Evolutionary conservation across 2,888 invertebrate genomes (phyloP), one percentile per base, ranked within the genome.

Genomic region (Orgyia antiqua): DNA sequence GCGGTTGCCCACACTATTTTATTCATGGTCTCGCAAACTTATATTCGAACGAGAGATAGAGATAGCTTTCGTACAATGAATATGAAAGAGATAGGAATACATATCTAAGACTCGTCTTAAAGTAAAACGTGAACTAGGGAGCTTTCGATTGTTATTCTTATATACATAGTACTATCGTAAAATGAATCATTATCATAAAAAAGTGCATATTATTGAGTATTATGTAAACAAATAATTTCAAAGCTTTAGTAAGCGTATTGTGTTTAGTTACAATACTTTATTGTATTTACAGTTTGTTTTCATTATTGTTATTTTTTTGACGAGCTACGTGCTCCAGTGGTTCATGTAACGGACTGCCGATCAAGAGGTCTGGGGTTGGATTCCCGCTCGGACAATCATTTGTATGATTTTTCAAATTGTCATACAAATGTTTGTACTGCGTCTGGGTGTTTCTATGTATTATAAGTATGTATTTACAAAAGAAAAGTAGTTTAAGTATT

Each of bases 61-160:
- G 46, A 57, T 58, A 73, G 52, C 51, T 40, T 48, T 24, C 51
- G 48, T 46, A 54, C 53, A 42, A 61, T 51, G 60, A 31, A 72
- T 53, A 57, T 60, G 68, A 71, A 56, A 62, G 60, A 63, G 76
- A 79, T 51, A n/a, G 53, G 63, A 40, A 34, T 37, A 47, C 41
- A 39, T 47, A 61, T 52, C 62, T 64, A 63, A 61, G 62, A 65
- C 58, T 65, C 70, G 66, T 55, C 72, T 60, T 59, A 62, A 59
- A 73, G 69, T 64, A 67, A 75, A 78, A 74, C 63, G 59, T 59
- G 71, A 65, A 68, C 65, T 68, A 73, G 68, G 70, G 69, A 59
- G 68, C 53, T 58, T 62, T 63, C 75, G 66, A 78, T 79, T 79
- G 78, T 80, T 78, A 70, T 72, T 69, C 72, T 35, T 54, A 52